A percentile compares a stretch with the other conserved stretches of the same genome.
These are phyloP conservation scores for Agrotis segetum DNA, from an alignment of 2,888 invertebrate genomes.

Conservation along the genomic window DNA sequence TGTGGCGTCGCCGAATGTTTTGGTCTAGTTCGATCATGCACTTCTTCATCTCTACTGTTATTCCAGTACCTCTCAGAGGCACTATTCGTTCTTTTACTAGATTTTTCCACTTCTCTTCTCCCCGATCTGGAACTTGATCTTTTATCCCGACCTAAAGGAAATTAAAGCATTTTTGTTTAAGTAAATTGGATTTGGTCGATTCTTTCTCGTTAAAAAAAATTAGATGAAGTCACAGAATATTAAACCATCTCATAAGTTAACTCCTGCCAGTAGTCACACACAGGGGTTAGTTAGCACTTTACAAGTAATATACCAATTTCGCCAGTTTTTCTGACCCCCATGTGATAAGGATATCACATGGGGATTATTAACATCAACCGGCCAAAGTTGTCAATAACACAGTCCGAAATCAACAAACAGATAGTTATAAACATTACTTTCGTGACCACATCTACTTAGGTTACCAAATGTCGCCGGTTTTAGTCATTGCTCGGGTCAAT, in stretches of 20 bases:
- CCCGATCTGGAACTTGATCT: constrained; percentile 85
- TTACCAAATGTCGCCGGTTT: too few species aligned
- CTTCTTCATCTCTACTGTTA: constrained; percentile 81
- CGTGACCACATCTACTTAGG: too few species aligned
- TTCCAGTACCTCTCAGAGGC: constrained; percentile 85
- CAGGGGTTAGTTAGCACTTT: neutral
- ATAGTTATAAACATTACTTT: neutral
- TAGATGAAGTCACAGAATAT: neutral
- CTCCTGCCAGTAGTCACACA: neutral
- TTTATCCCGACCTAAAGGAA: constrained; percentile 83
- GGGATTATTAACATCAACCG: too few species aligned
- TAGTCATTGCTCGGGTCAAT: too few species aligned
- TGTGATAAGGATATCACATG: too few species aligned
- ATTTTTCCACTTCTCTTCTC: constrained; percentile 82
- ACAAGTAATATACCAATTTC: neutral
- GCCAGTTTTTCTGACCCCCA: neutral
- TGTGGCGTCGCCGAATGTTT: constrained; percentile 79
- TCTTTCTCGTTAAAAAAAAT: neutral
- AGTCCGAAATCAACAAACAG: too few species aligned
- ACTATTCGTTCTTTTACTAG: constrained; percentile 83
- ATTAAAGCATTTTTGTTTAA: neutral
- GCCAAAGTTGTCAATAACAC: too few species aligned
- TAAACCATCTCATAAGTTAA: neutral
- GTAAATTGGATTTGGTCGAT: neutral
- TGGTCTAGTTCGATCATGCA: constrained; percentile 81